phyloP scores from a whole-genome alignment of 2,113 vertebrate species.

The Tiliqua scincoides region DNA sequence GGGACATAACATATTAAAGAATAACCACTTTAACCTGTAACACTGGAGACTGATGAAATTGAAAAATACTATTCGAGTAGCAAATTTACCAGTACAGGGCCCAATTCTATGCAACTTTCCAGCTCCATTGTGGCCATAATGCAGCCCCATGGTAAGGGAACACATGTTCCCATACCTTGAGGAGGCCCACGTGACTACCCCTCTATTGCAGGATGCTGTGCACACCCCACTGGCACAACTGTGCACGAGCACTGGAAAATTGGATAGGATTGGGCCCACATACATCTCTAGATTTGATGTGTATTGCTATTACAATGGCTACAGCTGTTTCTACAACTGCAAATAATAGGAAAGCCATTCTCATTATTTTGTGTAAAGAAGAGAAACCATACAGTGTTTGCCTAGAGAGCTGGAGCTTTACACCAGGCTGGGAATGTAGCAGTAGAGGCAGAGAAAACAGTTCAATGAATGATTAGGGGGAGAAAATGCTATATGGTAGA shows the following conservation, averaged over 20 bases:
- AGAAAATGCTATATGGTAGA: background rate
- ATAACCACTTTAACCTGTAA: background rate
- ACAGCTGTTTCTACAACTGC: background rate
- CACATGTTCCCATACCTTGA: too few species aligned
- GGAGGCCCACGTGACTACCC: too few species aligned
- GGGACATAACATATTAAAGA: background rate
- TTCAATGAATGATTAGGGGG: background rate
- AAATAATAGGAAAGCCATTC: background rate
- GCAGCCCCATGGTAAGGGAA: too few species aligned
- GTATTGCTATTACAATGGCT: background rate
- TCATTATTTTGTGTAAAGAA: background rate
- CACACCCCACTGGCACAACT: too few species aligned
- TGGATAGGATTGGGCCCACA: too few species aligned
- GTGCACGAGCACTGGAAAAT: too few species aligned
- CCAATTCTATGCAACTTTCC: too few species aligned
- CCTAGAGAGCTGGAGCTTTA: background rate
- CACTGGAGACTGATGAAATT: background rate
- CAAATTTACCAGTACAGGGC: constrained; percentile 18
- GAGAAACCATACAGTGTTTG: background rate
- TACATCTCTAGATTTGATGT: constrained; percentile 20
- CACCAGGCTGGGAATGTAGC: too few species aligned
- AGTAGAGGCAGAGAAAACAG: background rate
- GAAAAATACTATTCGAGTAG: constrained; percentile 48
- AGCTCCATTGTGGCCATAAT: too few species aligned
- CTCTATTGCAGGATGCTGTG: too few species aligned